These are phyloP conservation scores for Eira barbara DNA, from an alignment of 2,113 vertebrate species.

Conservation along the genomic window DNA sequence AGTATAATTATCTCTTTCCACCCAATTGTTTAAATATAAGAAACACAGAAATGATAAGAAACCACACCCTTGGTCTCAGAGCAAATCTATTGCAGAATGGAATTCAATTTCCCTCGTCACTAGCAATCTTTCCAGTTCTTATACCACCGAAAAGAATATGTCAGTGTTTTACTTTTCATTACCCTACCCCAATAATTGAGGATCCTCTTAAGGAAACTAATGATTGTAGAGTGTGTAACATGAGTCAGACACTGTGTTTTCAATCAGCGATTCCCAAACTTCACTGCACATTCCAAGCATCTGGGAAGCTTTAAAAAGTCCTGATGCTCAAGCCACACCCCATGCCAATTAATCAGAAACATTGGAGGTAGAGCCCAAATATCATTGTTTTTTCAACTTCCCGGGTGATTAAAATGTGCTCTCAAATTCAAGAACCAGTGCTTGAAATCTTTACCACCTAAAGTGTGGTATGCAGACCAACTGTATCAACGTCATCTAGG, in stretches of 20 bases:
- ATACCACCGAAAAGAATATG: neutral
- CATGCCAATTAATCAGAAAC: neutral
- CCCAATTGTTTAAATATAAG: slow-evolving; percentile 32
- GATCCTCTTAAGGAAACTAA: neutral
- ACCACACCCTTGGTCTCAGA: neutral
- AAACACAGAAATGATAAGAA: slow-evolving; percentile 28
- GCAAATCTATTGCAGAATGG: neutral
- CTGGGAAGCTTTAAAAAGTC: neutral
- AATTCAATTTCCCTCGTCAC: neutral
- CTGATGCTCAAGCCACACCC: neutral
- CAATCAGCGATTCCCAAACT: neutral
- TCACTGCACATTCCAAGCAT: neutral
- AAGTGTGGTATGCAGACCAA: neutral
- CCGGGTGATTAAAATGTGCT: neutral
- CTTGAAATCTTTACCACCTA: neutral
- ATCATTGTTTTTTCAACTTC: neutral
- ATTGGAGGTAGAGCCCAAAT: neutral
- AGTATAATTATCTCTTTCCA: neutral
- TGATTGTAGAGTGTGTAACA: neutral
- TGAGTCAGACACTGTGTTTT: neutral
- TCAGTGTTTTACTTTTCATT: neutral
- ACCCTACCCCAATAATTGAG: neutral
- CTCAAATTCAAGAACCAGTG: neutral
- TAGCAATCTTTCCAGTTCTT: neutral
- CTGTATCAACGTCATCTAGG: neutral